Percentiles rank a stretch among this genome's conserved stretches.
Evolutionary conservation across 1,140 invertebrate species (phyloP).

Genomic region (honey bee (Apis mellifera)): Amel_HAv3.1 CM009937.2:2154001-2154500

Average conservation of each 20-base stretch:
- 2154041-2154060: conserved; percentile 19
- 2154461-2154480: neutral
- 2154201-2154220: neutral
- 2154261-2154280: too few species aligned
- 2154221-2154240: neutral
- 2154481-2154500: neutral
- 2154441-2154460: too few species aligned
- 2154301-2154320: too few species aligned
- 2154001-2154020: conserved; percentile 14
- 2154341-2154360: too few species aligned
- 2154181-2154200: neutral
- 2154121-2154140: conserved; percentile 58
- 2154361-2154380: too few species aligned
- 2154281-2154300: too few species aligned
- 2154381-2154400: too few species aligned
- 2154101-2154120: conserved; percentile 62
- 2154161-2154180: conserved; percentile 58
- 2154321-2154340: too few species aligned
- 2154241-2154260: neutral
- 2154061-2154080: neutral
- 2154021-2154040: conserved; percentile 20
- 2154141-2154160: conserved; percentile 65
- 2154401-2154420: too few species aligned
- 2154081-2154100: conserved; percentile 54
- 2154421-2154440: neutral